phyloP scores from a whole-genome alignment of 2,113 vertebrate genomes.

The Hyla sarda region DNA sequence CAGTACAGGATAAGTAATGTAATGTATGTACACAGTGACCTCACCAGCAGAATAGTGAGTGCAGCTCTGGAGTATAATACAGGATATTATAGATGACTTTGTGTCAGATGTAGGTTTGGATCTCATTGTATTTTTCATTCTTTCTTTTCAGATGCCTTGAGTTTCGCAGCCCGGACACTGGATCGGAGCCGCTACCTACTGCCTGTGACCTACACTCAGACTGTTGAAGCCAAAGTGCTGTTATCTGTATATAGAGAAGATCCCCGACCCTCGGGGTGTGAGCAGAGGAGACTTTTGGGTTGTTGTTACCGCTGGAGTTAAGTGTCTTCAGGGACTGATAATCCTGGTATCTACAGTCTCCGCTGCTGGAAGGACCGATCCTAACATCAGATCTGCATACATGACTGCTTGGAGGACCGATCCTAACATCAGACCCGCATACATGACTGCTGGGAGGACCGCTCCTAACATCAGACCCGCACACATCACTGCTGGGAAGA shows the following conservation, averaged over 20 bases:
- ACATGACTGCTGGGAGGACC: background rate
- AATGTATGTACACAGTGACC: too few species aligned
- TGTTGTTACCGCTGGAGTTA: background rate
- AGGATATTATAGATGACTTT: too few species aligned
- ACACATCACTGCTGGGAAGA: background rate
- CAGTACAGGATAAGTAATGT: too few species aligned
- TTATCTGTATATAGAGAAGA: constrained; percentile 4
- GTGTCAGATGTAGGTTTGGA: background rate
- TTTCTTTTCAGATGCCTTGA: background rate
- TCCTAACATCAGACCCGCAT: background rate
- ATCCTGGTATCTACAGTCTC: too few species aligned
- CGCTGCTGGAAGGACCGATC: background rate
- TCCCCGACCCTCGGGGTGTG: background rate
- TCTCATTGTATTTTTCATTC: background rate
- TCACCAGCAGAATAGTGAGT: too few species aligned
- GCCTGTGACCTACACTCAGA: background rate
- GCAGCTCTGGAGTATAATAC: too few species aligned
- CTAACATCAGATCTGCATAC: background rate
- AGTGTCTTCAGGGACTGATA: too few species aligned
- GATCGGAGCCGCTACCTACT: background rate
- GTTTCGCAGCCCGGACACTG: background rate
- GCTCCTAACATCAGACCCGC: background rate
- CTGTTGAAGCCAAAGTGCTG: constrained; percentile 11
- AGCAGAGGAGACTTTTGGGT: background rate
- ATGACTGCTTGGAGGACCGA: background rate